Conservation (phyloP, 2,797 vertebrate genomes). For the Coranthus polyacanthus region DNA sequence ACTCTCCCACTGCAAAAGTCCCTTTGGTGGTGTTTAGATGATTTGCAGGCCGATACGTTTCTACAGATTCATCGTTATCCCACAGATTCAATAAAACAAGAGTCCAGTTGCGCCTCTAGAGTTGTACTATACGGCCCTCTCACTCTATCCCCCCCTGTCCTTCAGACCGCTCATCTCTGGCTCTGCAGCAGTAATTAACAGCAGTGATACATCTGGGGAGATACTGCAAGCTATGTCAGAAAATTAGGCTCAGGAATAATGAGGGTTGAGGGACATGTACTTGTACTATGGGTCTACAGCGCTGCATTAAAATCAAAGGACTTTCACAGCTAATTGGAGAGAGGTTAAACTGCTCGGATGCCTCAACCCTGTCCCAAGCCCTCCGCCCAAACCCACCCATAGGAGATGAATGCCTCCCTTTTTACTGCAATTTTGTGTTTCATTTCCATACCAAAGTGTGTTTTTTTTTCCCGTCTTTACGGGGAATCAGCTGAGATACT, state of each 20-base stretch:
- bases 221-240: conserved; percentile 83
- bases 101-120: conserved; percentile 48
- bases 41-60: conserved; percentile 49
- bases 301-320: conserved; percentile 88
- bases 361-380: conserved; percentile 63
- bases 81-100: conserved; percentile 46
- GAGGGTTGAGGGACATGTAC: conserved; percentile 85
- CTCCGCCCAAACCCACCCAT: conserved; percentile 48
- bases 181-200: conserved; percentile 86
- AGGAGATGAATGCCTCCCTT: conserved; percentile 57
- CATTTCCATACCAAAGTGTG: conserved; percentile 70
- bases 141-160: conserved; percentile 36
- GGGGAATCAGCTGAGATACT: conserved; percentile 27
- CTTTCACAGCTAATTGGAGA: conserved; percentile 89
- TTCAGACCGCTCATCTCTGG: conserved; percentile 60
- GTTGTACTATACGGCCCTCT: conserved; percentile 22
- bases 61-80: conserved; percentile 14
- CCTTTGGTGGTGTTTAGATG: conserved; percentile 53
- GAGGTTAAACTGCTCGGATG: conserved; percentile 87
- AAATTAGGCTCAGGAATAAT: conserved; percentile 88
- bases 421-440: conserved; percentile 58
- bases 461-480: conserved; percentile 6
- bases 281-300: conserved; percentile 64
- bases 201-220: conserved; percentile 85
- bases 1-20: conserved; percentile 49